These are phyloP conservation scores for Cyanistes caeruleus DNA, from an alignment of 2,113 vertebrate genomes.

Conservation along the genomic window DNA sequence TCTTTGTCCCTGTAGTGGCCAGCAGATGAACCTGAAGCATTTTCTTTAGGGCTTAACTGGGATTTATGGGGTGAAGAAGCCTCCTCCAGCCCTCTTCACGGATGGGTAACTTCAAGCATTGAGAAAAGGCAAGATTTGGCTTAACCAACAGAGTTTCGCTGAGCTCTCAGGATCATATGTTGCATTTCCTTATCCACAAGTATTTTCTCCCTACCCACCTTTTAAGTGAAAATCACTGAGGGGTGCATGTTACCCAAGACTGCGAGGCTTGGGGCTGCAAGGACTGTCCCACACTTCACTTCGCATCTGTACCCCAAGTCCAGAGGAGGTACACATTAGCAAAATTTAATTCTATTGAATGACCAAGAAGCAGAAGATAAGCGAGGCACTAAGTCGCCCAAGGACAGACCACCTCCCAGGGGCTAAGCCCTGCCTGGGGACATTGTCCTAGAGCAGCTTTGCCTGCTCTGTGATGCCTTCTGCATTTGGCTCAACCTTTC, in stretches of 20 bases:
- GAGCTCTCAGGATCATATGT: not conserved
- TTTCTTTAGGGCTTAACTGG: not conserved
- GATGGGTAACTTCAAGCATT: not conserved
- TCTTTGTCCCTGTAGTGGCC: not conserved
- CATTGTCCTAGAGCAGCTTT: not conserved
- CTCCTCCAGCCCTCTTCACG: not conserved
- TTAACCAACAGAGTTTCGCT: not conserved
- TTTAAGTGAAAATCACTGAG: not conserved
- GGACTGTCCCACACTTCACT: not conserved
- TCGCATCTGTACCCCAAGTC: not conserved
- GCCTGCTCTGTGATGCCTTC: fast-evolving
- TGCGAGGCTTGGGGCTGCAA: not conserved
- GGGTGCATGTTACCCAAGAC: not conserved
- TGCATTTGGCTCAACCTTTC: not conserved
- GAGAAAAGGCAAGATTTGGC: not conserved
- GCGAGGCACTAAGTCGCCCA: not conserved
- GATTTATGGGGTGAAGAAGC: not conserved
- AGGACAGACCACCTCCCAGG: not conserved
- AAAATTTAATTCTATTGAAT: not conserved
- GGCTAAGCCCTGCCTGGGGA: not conserved
- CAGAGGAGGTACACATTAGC: not conserved
- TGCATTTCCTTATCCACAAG: not conserved
- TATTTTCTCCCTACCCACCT: not conserved
- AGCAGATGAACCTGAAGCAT: not conserved
- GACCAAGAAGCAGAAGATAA: not conserved